These are phyloP conservation scores for Erinaceus europaeus DNA, from an alignment of 2,113 vertebrate species.

Conservation along the genomic window DNA sequence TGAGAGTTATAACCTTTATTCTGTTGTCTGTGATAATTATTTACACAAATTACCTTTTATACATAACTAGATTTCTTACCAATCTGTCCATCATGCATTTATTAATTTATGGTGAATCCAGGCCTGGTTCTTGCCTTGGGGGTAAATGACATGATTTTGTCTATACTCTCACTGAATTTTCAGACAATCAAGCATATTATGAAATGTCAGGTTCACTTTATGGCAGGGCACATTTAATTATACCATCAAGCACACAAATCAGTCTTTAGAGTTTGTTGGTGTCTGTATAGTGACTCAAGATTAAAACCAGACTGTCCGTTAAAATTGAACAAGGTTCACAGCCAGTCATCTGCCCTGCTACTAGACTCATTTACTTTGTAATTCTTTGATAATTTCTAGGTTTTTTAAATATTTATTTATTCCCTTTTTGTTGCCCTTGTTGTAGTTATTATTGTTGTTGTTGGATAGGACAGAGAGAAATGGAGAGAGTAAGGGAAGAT, in stretches of 20 bases:
- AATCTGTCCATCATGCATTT: not conserved
- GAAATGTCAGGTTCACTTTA: not conserved
- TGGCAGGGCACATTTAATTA: not conserved
- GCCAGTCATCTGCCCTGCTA: not conserved
- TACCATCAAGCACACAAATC: not conserved
- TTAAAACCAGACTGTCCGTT: not conserved
- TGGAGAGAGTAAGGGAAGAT: no score
- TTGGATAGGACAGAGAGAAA: no score
- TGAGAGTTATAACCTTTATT: not conserved
- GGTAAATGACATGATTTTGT: not conserved
- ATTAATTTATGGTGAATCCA: not conserved
- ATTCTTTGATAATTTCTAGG: no score
- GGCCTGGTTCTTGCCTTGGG: not conserved
- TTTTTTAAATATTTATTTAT: no score
- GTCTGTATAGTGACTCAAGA: not conserved
- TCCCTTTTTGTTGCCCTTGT: no score
- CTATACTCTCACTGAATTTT: not conserved
- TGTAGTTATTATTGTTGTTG: no score
- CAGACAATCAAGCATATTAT: not conserved
- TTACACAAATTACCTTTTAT: constrained; percentile 8
- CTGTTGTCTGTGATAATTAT: not conserved
- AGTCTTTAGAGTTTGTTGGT: not conserved
- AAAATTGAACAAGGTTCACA: not conserved
- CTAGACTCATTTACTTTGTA: not conserved
- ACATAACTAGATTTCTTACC: not conserved